A percentile compares a stretch with the other conserved stretches of the same genome.
These are phyloP conservation scores for Spongilla lacustris DNA, from an alignment of 37 sponge, comb jelly and placozoan species.

Conservation along the genomic window DNA sequence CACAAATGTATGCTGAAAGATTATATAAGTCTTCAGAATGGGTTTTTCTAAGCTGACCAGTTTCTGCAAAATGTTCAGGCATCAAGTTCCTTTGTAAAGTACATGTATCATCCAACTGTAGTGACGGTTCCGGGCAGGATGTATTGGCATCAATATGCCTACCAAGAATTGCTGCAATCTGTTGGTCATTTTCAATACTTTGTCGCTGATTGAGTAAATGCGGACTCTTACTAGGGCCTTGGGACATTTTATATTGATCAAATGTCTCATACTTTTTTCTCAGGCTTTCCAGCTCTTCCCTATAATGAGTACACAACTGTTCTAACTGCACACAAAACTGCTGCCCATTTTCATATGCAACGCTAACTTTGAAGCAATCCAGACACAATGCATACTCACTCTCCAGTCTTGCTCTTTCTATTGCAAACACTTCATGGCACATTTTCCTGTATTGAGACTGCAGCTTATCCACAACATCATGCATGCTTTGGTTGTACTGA, in stretches of 20 bases:
- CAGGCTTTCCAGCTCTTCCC: not conserved
- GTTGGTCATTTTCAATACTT: too few species aligned
- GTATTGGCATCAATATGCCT: too few species aligned
- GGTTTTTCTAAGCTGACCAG: slow-evolving; percentile 1
- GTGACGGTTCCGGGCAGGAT: too few species aligned
- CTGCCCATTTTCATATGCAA: not conserved
- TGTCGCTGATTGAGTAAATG: too few species aligned
- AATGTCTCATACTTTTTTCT: not conserved
- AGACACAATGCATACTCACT: too few species aligned
- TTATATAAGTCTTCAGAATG: slow-evolving; percentile 8
- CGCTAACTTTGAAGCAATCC: too few species aligned
- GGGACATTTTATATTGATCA: too few species aligned
- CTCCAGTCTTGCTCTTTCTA: too few species aligned
- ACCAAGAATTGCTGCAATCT: too few species aligned
- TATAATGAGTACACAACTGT: not conserved
- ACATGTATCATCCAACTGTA: not conserved
- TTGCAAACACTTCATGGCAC: too few species aligned
- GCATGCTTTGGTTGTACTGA: not conserved
- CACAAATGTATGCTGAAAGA: not conserved
- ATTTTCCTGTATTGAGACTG: not conserved
- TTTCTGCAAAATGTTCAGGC: not conserved
- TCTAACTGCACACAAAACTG: not conserved
- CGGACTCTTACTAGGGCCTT: too few species aligned
- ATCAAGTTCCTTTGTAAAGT: not conserved
- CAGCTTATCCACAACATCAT: not conserved